Conservation (phyloP, 2,797 vertebrate species). For the Lagodon rhomboides region DNA sequence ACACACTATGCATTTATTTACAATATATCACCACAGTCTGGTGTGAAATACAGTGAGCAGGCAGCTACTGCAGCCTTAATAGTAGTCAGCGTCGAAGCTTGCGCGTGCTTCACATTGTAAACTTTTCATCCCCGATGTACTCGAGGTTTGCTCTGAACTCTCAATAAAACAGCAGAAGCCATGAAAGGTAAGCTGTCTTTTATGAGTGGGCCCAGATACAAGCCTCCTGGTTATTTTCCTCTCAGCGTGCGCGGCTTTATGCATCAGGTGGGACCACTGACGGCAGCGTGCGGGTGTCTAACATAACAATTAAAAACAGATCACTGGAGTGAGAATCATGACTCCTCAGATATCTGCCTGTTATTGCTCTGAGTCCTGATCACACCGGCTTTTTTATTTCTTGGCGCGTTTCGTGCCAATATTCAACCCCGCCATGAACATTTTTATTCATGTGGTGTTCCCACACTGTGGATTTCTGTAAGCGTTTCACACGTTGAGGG, state of each 20-base stretch:
- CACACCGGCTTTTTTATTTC: slow-evolving; percentile 38
- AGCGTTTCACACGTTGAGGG: not conserved
- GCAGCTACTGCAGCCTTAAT: slow-evolving; percentile 55
- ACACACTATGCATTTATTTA: slow-evolving; percentile 57
- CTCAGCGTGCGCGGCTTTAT: slow-evolving; percentile 51
- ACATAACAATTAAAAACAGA: slow-evolving; percentile 77
- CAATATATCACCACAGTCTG: slow-evolving; percentile 40
- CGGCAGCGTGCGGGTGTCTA: slow-evolving; percentile 46
- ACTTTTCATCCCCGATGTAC: slow-evolving; percentile 47
- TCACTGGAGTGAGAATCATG: slow-evolving; percentile 61
- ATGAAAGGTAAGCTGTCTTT: slow-evolving; percentile 82
- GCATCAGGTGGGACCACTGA: slow-evolving; percentile 66
- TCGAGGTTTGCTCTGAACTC: slow-evolving; percentile 59
- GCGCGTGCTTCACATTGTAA: slow-evolving; percentile 67
- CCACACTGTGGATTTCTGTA: not conserved
- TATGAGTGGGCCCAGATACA: slow-evolving; percentile 78
- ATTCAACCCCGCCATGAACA: not conserved
- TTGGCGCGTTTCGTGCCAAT: slow-evolving; percentile 14
- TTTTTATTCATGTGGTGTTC: slow-evolving; percentile 14
- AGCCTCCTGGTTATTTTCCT: slow-evolving; percentile 72
- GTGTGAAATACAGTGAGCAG: slow-evolving; percentile 54
- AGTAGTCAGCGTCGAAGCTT: slow-evolving; percentile 51
- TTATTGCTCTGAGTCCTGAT: slow-evolving; percentile 67
- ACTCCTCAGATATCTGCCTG: slow-evolving; percentile 53
- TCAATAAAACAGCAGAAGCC: slow-evolving; percentile 75